These are phyloP conservation scores for Brachyalestes nurse DNA, from an alignment of 2,797 vertebrate species.

Conservation along the genomic window DNA sequence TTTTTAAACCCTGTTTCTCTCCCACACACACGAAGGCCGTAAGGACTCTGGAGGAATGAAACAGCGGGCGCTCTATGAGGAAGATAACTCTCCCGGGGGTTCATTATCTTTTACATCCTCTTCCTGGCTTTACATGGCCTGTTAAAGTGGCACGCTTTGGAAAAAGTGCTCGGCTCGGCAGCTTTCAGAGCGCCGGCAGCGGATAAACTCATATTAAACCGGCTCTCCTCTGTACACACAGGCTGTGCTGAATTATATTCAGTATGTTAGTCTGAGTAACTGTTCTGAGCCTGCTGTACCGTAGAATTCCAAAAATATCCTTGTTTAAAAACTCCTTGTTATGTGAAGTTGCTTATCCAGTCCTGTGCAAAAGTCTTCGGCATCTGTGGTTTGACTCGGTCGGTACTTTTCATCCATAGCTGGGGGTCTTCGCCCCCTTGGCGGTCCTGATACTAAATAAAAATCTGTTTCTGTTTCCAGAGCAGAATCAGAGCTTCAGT, in stretches of 20 bases:
- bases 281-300: background rate
- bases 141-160: constrained; percentile 3
- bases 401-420: too few species aligned
- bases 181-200: background rate
- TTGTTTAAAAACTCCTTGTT: too few species aligned
- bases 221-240: background rate
- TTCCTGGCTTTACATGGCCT: constrained; percentile 1
- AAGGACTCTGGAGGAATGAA: constrained; percentile 5
- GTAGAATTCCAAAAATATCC: too few species aligned
- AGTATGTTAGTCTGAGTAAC: background rate
- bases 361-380: too few species aligned
- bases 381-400: too few species aligned
- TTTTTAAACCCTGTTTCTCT: background rate
- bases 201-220: background rate
- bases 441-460: too few species aligned
- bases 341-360: too few species aligned
- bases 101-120: constrained; percentile 8
- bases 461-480: too few species aligned
- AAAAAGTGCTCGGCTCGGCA: constrained; percentile 8
- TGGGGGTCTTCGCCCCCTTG: too few species aligned
- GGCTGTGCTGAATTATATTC: background rate
- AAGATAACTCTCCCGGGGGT: background rate
- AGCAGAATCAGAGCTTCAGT: too few species aligned
- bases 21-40: background rate
- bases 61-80: background rate